These are phyloP conservation scores for Clarias gariepinus DNA, from an alignment of 2,113 vertebrate species.

Conservation along the genomic window DNA sequence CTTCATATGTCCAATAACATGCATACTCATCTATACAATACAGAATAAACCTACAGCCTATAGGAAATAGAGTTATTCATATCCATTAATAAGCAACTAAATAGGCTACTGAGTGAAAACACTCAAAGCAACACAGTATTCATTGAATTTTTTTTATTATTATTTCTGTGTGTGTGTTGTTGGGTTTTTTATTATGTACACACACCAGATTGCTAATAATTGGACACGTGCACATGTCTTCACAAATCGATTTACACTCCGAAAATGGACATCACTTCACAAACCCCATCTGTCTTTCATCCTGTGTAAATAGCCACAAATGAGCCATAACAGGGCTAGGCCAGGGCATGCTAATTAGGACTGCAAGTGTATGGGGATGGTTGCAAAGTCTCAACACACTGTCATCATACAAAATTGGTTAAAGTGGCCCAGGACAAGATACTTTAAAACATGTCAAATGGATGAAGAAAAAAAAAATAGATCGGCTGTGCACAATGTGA, in stretches of 20 bases:
- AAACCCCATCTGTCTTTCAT: constrained; percentile 57
- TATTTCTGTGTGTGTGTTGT: no score
- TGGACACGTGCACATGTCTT: constrained; percentile 67
- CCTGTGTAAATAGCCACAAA: constrained; percentile 39
- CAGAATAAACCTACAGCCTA: background rate
- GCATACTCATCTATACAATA: constrained; percentile 15
- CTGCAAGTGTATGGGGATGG: constrained; percentile 68
- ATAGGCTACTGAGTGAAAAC: background rate
- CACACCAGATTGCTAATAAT: background rate
- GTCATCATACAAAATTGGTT: constrained; percentile 68
- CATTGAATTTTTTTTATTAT: background rate
- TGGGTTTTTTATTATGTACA: background rate
- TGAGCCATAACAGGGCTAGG: constrained; percentile 55
- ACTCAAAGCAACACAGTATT: background rate
- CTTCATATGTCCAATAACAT: background rate
- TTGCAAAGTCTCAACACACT: constrained; percentile 74
- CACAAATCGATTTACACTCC: constrained; percentile 43
- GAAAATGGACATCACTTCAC: constrained; percentile 62
- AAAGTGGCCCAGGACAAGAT: constrained; percentile 61
- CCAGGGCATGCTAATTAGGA: constrained; percentile 69
- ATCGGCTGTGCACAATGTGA: constrained; percentile 17
- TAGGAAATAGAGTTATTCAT: background rate
- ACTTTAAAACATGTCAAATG: constrained; percentile 48
- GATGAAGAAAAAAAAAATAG: constrained; percentile 52
- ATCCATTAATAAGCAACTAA: background rate